Evolutionary conservation across 2,888 invertebrate species (phyloP), one percentile per base, ranked within the genome.

Genomic region (Scrobipalpa costella): DNA sequence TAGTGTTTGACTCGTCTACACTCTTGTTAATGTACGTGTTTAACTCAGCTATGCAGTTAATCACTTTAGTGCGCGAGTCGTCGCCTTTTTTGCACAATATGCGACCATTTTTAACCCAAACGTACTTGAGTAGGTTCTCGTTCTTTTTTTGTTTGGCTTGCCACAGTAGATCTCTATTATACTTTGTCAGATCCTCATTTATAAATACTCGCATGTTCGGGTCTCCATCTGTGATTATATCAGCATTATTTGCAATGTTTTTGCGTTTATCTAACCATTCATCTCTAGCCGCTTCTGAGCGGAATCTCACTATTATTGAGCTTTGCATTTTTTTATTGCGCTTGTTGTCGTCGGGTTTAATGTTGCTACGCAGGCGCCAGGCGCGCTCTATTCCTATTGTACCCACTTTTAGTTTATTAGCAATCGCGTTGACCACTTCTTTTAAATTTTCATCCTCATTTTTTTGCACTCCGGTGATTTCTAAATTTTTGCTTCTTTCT

Each of bases 401-500:
- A 11, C 7, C 44, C 44, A 44, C 44, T 7, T 50, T 17, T 11
- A 50, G 50, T 50, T 50, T 50, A 5, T 50, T 11, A 9, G 50
- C 50, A 19, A 50, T 50, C 50, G 7, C n/a, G 17, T 50, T 21
- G 3, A 50, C 50, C 7, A 50, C 11, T 7, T 17, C 21, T 50
- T 50, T 50, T 8, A 50, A 11, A n/a, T 50, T 50, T 50, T 50
- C 50, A 7, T 17, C 13, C 17, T 50, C 50, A 5, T 50, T 11
- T 7, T 50, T 5, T 50, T 50, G 3, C 17, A 50, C 50, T 11
- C 50, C 50, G 5, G 17, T 17, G 3, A 50, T 50, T 50, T 50
- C 50, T 7, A 50, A 6, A 17, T 50, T 50, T 50, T 50, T 50
- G 50, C 17, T 19, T 17, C 50, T n/a, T 21, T 50, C 50, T 50